Percentiles rank a stretch among this genome's conserved stretches.
Conservation (phyloP, 2,113 vertebrate species). For the Astur gentilis region DNA sequence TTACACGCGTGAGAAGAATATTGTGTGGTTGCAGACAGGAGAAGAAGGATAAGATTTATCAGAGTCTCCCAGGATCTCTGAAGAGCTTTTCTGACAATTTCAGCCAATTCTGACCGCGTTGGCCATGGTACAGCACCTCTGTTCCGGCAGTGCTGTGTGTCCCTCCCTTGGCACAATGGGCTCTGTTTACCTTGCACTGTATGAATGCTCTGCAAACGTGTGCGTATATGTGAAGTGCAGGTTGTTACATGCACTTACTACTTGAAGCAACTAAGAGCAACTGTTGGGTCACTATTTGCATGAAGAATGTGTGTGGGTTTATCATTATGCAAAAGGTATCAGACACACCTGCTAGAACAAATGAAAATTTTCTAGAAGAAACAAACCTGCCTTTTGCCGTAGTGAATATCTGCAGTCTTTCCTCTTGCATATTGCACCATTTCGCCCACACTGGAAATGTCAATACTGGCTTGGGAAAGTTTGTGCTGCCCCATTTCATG, state of each 20-base stretch:
- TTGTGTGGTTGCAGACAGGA: neutral
- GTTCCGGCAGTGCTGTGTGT: neutral
- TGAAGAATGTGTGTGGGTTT: constrained; percentile 66
- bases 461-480: neutral
- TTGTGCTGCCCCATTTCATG: neutral
- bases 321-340: constrained; percentile 60
- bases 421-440: neutral
- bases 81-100: neutral
- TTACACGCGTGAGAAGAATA: neutral
- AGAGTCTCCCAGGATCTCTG: neutral
- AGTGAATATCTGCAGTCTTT: neutral
- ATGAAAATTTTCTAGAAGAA: constrained; percentile 54
- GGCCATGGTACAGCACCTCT: neutral
- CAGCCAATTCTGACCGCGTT: accelerated
- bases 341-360: constrained; percentile 62
- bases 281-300: constrained; percentile 62
- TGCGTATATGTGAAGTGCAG: neutral
- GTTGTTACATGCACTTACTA: constrained; percentile 33
- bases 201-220: neutral
- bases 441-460: neutral
- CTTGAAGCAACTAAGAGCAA: constrained; percentile 33
- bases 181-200: neutral
- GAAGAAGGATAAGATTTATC: neutral
- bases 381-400: neutral
- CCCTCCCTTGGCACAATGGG: neutral